Percentiles rank a stretch among this genome's conserved stretches.
Evolutionary conservation across 1,140 invertebrate genomes (phyloP).

Genomic region (Pseudoatta argentina): DNA sequence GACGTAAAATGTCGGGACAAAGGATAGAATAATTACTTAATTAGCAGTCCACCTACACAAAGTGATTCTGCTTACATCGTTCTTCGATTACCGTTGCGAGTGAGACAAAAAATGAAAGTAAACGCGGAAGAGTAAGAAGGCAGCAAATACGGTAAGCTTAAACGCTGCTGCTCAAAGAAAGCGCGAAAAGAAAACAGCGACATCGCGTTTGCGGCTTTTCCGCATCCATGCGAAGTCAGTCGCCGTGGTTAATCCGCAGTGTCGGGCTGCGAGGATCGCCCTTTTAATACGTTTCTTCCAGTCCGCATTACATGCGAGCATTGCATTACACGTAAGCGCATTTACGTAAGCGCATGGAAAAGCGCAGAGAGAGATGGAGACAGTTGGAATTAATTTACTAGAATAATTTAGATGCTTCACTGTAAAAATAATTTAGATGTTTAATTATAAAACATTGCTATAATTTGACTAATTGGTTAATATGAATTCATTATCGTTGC

Average conservation of each 20-base stretch:
- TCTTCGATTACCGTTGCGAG: constrained; percentile 21
- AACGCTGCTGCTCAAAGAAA: neutral
- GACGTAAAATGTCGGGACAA: neutral
- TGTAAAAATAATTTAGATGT: neutral
- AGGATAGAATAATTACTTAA: constrained; percentile 67
- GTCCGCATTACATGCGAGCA: neutral
- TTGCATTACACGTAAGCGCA: constrained; percentile 36
- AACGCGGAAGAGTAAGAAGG: neutral
- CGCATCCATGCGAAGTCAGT: constrained; percentile 36
- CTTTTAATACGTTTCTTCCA: constrained; percentile 59
- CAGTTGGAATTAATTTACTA: constrained; percentile 13
- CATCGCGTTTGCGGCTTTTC: constrained; percentile 22
- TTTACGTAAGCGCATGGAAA: constrained; percentile 23
- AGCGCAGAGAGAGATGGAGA: neutral
- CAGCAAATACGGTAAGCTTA: neutral
- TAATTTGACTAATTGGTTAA: neutral
- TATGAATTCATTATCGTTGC: neutral
- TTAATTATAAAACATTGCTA: neutral
- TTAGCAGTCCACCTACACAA: constrained; percentile 63
- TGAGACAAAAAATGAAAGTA: neutral
- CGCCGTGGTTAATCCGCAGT: constrained; percentile 35
- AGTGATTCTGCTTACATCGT: constrained; percentile 28
- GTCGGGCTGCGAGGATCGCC: constrained; percentile 32
- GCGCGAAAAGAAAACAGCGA: constrained; percentile 24
- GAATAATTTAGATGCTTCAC: constrained; percentile 40